Conservation (phyloP, 2,113 vertebrate genomes). For the Oryzias curvinotus region DNA sequence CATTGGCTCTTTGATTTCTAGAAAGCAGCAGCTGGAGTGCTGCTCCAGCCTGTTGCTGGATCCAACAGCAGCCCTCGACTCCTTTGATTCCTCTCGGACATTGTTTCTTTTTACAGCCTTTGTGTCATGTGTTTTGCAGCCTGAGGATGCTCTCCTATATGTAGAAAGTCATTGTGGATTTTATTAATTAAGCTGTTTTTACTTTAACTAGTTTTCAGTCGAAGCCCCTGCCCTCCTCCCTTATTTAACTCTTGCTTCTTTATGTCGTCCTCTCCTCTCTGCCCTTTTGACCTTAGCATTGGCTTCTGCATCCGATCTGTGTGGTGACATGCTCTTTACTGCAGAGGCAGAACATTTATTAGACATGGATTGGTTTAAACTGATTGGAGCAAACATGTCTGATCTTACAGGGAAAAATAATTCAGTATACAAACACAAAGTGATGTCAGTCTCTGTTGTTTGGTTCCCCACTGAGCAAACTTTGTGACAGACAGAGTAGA, state of each 20-base stretch:
- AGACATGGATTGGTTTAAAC: background rate
- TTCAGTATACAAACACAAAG: conserved; percentile 29
- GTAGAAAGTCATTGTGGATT: conserved; percentile 62
- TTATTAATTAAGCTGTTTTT: conserved; percentile 76
- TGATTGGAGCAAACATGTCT: conserved; percentile 1
- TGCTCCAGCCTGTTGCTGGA: conserved; percentile 30
- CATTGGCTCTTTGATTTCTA: conserved; percentile 66
- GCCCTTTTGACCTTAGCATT: conserved; percentile 11
- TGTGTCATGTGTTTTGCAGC: conserved; percentile 64
- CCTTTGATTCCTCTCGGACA: conserved; percentile 56
- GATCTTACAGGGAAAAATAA: background rate
- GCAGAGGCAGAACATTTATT: background rate
- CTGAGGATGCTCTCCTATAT: conserved; percentile 64
- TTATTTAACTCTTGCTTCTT: conserved; percentile 28
- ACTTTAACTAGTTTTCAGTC: conserved; percentile 44
- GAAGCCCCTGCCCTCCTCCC: conserved; percentile 24
- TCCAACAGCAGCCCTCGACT: conserved; percentile 52
- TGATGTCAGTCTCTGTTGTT: conserved; percentile 3
- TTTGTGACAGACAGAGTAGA: conserved; percentile 52
- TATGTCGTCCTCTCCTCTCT: background rate
- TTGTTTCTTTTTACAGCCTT: conserved; percentile 70
- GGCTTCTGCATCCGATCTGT: conserved; percentile 25
- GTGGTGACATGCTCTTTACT: background rate
- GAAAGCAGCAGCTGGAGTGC: conserved; percentile 51
- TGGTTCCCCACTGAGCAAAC: conserved; percentile 29